phyloP scores from a whole-genome alignment of 2,797 vertebrate species.

The Onychomys arenicola region DNA sequence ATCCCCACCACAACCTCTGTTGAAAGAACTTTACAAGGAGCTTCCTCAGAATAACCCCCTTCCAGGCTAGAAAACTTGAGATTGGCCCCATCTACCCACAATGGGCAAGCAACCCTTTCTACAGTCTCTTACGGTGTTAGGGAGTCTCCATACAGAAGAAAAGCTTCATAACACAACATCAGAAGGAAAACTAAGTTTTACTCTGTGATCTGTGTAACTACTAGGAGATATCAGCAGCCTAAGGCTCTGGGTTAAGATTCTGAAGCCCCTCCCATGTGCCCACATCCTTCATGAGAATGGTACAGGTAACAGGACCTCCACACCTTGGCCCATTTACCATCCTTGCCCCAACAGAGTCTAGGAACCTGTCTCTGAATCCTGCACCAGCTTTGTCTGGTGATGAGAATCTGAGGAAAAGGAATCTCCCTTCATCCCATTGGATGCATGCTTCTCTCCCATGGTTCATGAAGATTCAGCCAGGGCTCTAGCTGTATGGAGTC shows the following conservation, averaged over 20 bases:
- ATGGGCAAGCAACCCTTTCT: neutral
- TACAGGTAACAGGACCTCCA: neutral
- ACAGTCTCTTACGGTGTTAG: neutral
- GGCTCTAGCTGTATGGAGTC: neutral
- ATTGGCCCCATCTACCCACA: neutral
- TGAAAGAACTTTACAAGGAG: neutral
- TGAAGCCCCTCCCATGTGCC: neutral
- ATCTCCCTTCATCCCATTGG: neutral
- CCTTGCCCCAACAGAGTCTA: neutral
- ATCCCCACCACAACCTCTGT: fast-evolving
- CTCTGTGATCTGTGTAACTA: neutral
- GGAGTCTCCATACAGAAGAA: neutral
- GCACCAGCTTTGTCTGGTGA: neutral
- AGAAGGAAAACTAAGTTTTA: neutral
- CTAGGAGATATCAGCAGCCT: fast-evolving
- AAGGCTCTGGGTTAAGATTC: neutral
- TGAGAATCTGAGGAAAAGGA: neutral
- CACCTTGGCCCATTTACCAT: neutral
- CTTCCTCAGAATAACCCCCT: neutral
- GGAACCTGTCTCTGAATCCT: neutral
- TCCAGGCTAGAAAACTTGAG: neutral
- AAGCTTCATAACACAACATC: neutral
- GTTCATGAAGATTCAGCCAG: neutral
- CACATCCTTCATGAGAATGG: fast-evolving
- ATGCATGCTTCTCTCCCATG: neutral